phyloP scores from a whole-genome alignment of 2,888 invertebrate genomes.

The Blastobasis lacticolella region DNA sequence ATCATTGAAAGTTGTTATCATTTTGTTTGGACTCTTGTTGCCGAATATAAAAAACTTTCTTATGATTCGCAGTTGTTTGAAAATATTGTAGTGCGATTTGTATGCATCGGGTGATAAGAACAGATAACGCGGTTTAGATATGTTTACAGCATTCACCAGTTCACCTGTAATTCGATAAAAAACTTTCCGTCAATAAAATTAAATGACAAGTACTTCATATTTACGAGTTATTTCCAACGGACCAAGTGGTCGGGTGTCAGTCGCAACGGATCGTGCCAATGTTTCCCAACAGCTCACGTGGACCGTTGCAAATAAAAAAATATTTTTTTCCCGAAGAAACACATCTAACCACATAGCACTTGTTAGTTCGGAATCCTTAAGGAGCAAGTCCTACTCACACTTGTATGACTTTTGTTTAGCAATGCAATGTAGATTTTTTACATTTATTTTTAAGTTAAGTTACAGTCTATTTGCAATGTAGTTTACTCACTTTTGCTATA shows the following conservation, averaged over 20 bases:
- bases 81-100: constrained; percentile 25
- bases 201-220: background rate
- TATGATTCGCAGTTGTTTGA: constrained; percentile 23
- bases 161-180: constrained; percentile 31
- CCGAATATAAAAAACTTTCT: constrained; percentile 33
- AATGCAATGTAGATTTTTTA: background rate
- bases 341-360: background rate
- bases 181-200: background rate
- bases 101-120: constrained; percentile 39
- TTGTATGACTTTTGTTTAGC: background rate
- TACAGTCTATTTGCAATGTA: constrained; percentile 4
- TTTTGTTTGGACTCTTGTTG: constrained; percentile 1
- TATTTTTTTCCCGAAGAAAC: background rate
- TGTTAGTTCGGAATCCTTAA: background rate
- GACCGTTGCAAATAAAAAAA: no score
- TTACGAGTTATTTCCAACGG: background rate
- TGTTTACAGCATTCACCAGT: constrained; percentile 36
- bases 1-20: constrained; percentile 25
- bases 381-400: background rate
- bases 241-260: background rate
- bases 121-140: constrained; percentile 45
- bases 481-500: constrained; percentile 33
- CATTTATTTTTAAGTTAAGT: no score
- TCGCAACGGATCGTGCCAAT: background rate
- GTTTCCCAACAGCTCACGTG: no score